Evolutionary conservation across 2,888 invertebrate genomes (phyloP).

Genomic region (Graphium colonna): DNA sequence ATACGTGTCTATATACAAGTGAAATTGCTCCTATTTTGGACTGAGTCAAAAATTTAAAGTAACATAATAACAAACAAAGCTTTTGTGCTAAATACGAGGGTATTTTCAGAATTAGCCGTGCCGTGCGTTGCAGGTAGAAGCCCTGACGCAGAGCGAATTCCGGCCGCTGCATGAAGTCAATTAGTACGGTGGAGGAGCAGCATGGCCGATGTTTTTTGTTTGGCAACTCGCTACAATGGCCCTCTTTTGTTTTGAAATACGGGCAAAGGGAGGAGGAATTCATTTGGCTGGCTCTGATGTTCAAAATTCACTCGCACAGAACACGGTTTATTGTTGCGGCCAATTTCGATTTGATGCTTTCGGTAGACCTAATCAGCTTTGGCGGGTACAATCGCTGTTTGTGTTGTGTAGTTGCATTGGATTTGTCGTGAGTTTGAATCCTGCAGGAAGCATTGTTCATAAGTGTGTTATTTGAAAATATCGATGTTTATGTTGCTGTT

Average conservation of each 20-base stretch:
- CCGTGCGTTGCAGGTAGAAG: too few relatives aligned
- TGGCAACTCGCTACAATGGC: conserved; percentile 17
- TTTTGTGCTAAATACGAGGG: too few relatives aligned
- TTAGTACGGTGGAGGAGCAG: conserved; percentile 17
- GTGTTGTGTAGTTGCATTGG: neutral
- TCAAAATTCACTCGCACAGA: conserved; percentile 12
- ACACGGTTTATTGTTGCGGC: neutral
- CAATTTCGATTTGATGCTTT: neutral
- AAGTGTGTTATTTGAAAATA: neutral
- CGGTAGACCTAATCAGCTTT: neutral
- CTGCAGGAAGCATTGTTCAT: too few relatives aligned
- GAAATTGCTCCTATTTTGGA: too few relatives aligned
- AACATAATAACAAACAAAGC: too few relatives aligned
- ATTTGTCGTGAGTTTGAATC: neutral
- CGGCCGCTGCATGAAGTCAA: conserved; percentile 18
- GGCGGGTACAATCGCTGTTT: neutral
- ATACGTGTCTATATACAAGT: too few relatives aligned
- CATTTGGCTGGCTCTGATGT: conserved; percentile 14
- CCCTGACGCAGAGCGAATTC: conserved; percentile 2
- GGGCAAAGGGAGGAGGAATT: conserved; percentile 19
- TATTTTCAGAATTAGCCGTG: too few relatives aligned
- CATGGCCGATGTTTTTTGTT: conserved; percentile 17
- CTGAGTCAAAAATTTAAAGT: too few relatives aligned
- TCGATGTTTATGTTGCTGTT: too few relatives aligned
- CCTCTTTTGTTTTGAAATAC: conserved; percentile 19